phyloP scores from a whole-genome alignment of 1,140 invertebrate species.

The Drosophila lacteicornis region DNA sequence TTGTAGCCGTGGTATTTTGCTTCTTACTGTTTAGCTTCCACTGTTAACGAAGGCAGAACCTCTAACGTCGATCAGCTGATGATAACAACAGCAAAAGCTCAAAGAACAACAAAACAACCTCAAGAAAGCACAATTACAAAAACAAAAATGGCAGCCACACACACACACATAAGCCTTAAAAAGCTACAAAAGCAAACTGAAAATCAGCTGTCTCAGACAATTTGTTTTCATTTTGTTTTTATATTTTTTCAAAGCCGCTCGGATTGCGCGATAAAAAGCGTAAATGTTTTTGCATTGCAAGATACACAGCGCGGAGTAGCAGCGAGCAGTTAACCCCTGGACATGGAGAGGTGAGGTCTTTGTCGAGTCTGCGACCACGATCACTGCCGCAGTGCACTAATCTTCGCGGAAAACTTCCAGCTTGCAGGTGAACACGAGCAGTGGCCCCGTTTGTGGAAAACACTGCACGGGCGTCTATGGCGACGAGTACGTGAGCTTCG shows the following conservation, averaged over 20 bases:
- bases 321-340: slow-evolving; percentile 20
- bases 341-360: slow-evolving; percentile 50
- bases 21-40: no score
- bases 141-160: not conserved
- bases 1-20: not conserved
- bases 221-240: slow-evolving; percentile 4
- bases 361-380: no score
- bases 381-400: not conserved
- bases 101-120: slow-evolving; percentile 1
- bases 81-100: slow-evolving; percentile 11
- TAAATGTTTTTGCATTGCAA: slow-evolving; percentile 46
- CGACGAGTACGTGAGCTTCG: slow-evolving; percentile 78
- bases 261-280: slow-evolving; percentile 32
- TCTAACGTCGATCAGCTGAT: slow-evolving; percentile 20
- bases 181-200: slow-evolving; percentile 29
- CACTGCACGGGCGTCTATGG: slow-evolving; percentile 63
- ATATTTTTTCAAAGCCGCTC: not conserved
- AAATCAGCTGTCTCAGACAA: slow-evolving; percentile 48
- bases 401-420: not conserved
- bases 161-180: not conserved
- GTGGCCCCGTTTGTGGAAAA: slow-evolving; percentile 56
- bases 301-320: slow-evolving; percentile 32
- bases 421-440: slow-evolving; percentile 35
- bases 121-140: not conserved
- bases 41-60: not conserved